Conservation (phyloP, 2,888 invertebrate genomes). For the Petrolisthes cinctipes region DNA sequence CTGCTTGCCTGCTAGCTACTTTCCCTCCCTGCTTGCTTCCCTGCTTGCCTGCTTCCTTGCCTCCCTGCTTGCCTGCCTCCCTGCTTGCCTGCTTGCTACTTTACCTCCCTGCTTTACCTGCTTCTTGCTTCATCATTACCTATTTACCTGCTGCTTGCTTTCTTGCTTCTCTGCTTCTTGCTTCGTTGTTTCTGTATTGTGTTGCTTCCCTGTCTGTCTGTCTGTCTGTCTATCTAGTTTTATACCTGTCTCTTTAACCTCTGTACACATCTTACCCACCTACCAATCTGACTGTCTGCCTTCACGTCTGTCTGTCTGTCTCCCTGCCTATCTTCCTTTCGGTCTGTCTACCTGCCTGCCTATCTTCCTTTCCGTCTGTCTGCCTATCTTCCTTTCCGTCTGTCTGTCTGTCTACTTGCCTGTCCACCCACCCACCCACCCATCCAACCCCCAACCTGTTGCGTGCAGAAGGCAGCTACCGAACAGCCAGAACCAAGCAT, state of each 20-base stretch:
- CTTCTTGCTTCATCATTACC: too few relatives aligned
- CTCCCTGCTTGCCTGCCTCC: too few relatives aligned
- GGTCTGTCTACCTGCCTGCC: not conserved
- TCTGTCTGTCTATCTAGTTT: not conserved
- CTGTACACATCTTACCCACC: not conserved
- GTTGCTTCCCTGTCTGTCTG: not conserved
- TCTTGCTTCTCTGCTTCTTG: not conserved
- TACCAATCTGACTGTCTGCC: not conserved
- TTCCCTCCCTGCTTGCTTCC: too few relatives aligned
- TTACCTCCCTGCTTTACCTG: too few relatives aligned
- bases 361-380: not conserved
- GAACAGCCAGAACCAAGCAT: too few relatives aligned
- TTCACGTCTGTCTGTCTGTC: not conserved
- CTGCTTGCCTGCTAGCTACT: too few relatives aligned
- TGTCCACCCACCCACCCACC: not conserved
- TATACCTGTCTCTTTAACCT: not conserved
- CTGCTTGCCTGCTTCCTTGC: too few relatives aligned
- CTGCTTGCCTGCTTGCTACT: too few relatives aligned
- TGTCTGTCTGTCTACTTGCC: not conserved
- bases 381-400: not conserved
- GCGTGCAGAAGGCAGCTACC: too few relatives aligned
- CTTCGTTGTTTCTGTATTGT: not conserved
- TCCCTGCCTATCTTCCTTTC: not conserved
- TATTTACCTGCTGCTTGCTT: too few relatives aligned
- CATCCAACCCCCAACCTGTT: not conserved